phyloP scores from a whole-genome alignment of 2,888 invertebrate species.

The Microctonus brassicae region DNA sequence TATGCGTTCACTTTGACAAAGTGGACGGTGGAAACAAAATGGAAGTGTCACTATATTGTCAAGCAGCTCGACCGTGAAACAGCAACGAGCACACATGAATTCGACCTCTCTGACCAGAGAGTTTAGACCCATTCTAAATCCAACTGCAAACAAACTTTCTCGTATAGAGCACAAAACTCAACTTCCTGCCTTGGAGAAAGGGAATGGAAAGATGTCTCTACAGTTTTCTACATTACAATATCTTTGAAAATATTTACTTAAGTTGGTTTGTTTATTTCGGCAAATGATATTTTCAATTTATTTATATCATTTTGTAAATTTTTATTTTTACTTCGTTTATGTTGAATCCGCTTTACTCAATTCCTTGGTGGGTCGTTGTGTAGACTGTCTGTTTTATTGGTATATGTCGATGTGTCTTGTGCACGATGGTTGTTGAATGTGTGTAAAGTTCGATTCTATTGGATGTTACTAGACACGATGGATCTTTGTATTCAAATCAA shows the following conservation, averaged over 20 bases:
- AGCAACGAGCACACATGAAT: background rate
- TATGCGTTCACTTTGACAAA: background rate
- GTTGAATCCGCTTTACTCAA: slow-evolving; percentile 23
- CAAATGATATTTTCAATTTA: background rate
- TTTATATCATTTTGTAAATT: slow-evolving; percentile 6
- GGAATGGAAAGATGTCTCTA: background rate
- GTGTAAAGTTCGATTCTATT: slow-evolving; percentile 20
- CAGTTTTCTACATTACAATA: slow-evolving; percentile 16
- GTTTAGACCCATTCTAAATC: slow-evolving; percentile 32
- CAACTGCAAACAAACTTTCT: slow-evolving; percentile 34
- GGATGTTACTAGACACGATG: slow-evolving; percentile 11
- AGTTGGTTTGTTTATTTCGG: slow-evolving; percentile 2
- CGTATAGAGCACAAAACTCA: too few species aligned
- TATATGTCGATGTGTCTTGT: background rate
- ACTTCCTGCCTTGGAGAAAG: too few species aligned
- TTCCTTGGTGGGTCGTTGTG: slow-evolving; percentile 22
- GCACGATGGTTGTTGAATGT: background rate
- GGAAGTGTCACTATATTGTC: slow-evolving; percentile 22
- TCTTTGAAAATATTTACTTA: slow-evolving; percentile 20
- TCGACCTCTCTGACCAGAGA: slow-evolving; percentile 7
- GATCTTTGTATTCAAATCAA: slow-evolving; percentile 28
- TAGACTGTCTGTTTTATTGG: background rate
- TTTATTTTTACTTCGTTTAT: slow-evolving; percentile 14
- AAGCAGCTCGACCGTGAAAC: slow-evolving; percentile 1
- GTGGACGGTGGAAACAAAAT: slow-evolving; percentile 3